These are phyloP conservation scores for Philonicus albiceps DNA, from an alignment of 2,888 invertebrate genomes.

Conservation along the genomic window DNA sequence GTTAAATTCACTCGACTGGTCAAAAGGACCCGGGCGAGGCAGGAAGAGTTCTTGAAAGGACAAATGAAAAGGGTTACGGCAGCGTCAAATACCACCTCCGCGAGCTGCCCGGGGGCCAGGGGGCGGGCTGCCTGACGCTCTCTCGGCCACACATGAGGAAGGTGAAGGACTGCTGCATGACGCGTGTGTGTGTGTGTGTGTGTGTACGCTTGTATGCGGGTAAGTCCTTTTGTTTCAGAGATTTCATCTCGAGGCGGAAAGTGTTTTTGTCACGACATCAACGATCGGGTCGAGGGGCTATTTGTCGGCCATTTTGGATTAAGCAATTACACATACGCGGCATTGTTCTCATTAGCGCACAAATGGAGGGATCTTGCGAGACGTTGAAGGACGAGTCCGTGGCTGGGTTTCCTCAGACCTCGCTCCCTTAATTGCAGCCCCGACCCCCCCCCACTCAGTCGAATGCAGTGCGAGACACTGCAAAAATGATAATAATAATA, in stretches of 20 bases:
- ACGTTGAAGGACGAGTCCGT: neutral
- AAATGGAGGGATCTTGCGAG: neutral
- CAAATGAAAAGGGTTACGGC: conserved; percentile 57
- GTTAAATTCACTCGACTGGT: conserved; percentile 60
- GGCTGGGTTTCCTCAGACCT: neutral
- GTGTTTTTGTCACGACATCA: conserved; percentile 49
- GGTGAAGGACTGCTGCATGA: neutral
- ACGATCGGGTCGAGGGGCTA: conserved; percentile 49
- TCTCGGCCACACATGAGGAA: neutral
- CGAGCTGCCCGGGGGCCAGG: neutral
- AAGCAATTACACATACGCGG: conserved; percentile 50
- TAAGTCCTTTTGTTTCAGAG: conserved; percentile 23
- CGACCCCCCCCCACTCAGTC: neutral
- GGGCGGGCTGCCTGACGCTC: neutral
- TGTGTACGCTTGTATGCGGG: neutral
- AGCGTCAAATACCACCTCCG: conserved; percentile 56
- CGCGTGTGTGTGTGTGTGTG: neutral
- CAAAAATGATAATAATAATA: neutral
- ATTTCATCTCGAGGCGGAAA: conserved; percentile 46
- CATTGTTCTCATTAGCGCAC: conserved; percentile 44
- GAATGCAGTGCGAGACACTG: neutral
- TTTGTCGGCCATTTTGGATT: conserved; percentile 52
- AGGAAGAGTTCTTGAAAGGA: conserved; percentile 54
- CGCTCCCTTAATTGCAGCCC: no score
- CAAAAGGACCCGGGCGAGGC: conserved; percentile 57